These are phyloP conservation scores for Urosaurus nigricauda DNA, from an alignment of 2,797 vertebrate species.

Conservation along the genomic window DNA sequence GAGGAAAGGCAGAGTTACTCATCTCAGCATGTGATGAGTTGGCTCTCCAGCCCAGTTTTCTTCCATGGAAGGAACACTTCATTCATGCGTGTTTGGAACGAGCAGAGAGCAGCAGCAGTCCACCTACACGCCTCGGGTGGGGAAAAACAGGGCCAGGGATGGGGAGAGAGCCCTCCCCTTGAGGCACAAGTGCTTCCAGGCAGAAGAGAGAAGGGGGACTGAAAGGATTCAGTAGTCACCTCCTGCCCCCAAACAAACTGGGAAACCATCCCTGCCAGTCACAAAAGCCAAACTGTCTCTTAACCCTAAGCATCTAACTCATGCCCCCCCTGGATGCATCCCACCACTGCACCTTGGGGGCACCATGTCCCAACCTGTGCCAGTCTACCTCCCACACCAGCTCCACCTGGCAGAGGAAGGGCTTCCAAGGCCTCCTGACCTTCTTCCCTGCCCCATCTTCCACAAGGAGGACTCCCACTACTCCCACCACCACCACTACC, in stretches of 20 bases:
- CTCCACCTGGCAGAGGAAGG: neutral
- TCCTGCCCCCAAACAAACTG: neutral
- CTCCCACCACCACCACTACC: too few species aligned
- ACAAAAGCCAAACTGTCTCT: neutral
- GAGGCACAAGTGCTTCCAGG: neutral
- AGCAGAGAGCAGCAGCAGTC: neutral
- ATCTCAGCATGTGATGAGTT: neutral
- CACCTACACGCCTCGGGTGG: neutral
- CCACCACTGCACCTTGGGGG: neutral
- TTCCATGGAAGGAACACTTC: neutral
- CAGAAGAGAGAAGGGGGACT: neutral
- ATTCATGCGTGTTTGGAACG: neutral
- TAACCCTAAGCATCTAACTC: neutral
- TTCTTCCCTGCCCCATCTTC: neutral
- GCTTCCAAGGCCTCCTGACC: neutral
- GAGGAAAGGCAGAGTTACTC: slow-evolving; percentile 10
- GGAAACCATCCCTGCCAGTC: neutral
- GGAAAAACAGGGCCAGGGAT: neutral
- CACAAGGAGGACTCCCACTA: neutral
- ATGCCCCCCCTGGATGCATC: neutral
- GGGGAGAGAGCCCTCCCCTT: neutral
- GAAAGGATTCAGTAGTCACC: too few species aligned
- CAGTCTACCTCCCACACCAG: neutral
- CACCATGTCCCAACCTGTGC: neutral
- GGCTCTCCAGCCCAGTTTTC: neutral